These are phyloP conservation scores for Xyliphius kryptos DNA, from an alignment of 2,113 vertebrate species.

Conservation along the genomic window DNA sequence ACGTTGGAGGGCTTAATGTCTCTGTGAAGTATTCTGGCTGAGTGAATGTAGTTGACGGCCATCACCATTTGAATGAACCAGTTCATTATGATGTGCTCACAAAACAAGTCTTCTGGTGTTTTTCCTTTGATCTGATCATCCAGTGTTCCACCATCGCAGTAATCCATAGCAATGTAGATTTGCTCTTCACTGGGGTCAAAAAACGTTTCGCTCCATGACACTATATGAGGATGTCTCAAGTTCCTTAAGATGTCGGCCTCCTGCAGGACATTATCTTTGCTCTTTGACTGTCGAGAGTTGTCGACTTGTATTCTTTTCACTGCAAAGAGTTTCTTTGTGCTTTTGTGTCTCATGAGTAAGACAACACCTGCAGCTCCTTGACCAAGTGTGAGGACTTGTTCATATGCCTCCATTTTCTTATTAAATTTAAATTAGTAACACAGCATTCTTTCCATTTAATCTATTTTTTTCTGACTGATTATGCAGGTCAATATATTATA, in stretches of 20 bases:
- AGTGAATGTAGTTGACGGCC: constrained; percentile 67
- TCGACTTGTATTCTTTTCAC: constrained; percentile 65
- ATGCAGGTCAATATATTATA: too few species aligned
- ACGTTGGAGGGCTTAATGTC: constrained; percentile 75
- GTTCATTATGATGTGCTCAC: constrained; percentile 56
- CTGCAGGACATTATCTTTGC: constrained; percentile 54
- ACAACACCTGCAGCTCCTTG: constrained; percentile 65
- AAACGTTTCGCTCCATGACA: constrained; percentile 62
- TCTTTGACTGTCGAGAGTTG: constrained; percentile 44
- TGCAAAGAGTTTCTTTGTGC: constrained; percentile 54
- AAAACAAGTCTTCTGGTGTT: constrained; percentile 46
- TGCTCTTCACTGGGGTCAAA: constrained; percentile 48
- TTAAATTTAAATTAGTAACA: too few species aligned
- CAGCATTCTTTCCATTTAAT: too few species aligned
- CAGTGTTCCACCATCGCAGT: constrained; percentile 70
- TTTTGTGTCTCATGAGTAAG: constrained; percentile 63
- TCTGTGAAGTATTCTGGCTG: constrained; percentile 65
- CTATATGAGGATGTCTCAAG: constrained; percentile 65
- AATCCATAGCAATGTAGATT: constrained; percentile 69
- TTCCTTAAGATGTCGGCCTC: constrained; percentile 67
- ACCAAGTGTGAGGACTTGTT: constrained; percentile 61
- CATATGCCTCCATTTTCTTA: constrained; percentile 61
- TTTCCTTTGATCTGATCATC: constrained; percentile 62
- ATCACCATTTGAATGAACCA: constrained; percentile 68
- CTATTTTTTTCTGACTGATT: too few species aligned